Evolutionary conservation across 2,888 invertebrate genomes (phyloP).

Genomic region (Pseudoips prasinana): DNA sequence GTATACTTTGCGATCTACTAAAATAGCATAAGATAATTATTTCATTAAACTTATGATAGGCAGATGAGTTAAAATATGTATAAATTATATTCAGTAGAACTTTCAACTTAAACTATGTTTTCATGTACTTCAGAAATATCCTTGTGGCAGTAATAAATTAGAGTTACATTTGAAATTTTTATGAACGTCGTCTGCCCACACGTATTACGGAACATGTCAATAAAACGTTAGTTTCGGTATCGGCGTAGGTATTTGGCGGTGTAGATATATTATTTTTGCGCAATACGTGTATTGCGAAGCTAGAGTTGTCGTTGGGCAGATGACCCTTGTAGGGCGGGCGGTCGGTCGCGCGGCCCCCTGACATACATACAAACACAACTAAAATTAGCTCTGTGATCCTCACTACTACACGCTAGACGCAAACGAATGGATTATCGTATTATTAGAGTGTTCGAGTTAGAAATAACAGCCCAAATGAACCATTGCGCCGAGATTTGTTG

Average conservation of each 20-base stretch:
- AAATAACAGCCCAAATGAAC: conserved; percentile 54
- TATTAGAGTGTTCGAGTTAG: conserved; percentile 48
- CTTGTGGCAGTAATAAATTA: no score
- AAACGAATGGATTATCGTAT: conserved; percentile 63
- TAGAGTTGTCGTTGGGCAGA: conserved; percentile 43
- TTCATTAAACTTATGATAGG: no score
- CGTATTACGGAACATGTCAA: neutral
- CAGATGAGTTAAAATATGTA: no score
- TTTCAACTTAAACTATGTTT: no score
- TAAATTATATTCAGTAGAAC: no score
- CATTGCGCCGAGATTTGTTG: conserved; percentile 40
- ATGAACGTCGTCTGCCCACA: no score
- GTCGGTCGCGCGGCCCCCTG: conserved; percentile 64
- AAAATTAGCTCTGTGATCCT: conserved; percentile 72
- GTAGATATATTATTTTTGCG: conserved; percentile 10
- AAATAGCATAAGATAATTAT: no score
- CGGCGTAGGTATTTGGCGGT: no score
- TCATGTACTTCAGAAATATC: no score
- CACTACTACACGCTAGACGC: conserved; percentile 65
- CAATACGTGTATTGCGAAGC: conserved; percentile 7
- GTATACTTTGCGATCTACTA: no score
- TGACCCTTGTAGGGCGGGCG: conserved; percentile 75
- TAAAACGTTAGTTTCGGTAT: neutral
- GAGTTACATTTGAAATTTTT: no score
- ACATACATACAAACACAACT: conserved; percentile 75